Conservation (phyloP, 1,140 invertebrate genomes). For the Gyrodactylus salaris region DNA sequence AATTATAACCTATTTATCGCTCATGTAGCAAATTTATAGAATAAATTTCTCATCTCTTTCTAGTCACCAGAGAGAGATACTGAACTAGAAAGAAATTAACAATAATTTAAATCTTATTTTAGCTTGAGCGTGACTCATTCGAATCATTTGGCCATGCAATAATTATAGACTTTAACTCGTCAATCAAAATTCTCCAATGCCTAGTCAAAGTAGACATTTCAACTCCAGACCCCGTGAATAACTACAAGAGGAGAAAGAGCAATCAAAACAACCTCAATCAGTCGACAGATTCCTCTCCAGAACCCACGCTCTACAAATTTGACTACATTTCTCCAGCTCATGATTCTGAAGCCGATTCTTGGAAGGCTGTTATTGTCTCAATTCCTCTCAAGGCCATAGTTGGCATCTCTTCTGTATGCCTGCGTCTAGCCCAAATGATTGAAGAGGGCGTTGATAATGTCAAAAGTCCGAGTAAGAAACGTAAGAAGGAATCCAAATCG, state of each 20-base stretch:
- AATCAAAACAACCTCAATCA: background rate
- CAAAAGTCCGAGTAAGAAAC: background rate
- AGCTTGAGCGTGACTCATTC: background rate
- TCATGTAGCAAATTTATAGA: too few relatives aligned
- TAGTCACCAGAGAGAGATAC: too few relatives aligned
- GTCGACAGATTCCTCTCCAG: background rate
- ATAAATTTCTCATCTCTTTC: too few relatives aligned
- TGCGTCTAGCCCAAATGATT: background rate
- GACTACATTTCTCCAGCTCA: background rate
- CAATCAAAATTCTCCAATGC: background rate
- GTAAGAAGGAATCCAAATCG: background rate
- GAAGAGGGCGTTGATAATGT: background rate
- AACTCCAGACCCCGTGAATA: background rate
- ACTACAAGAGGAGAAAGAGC: too few relatives aligned
- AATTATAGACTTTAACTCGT: background rate
- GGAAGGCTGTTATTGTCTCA: background rate
- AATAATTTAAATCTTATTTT: background rate
- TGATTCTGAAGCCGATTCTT: background rate
- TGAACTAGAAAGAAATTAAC: too few relatives aligned
- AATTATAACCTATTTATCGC: background rate
- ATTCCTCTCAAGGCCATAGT: background rate
- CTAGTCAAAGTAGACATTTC: background rate
- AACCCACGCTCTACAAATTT: background rate
- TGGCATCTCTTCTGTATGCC: background rate
- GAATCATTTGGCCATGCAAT: background rate